phyloP scores from a whole-genome alignment of 2,797 vertebrate genomes.

The Eurystomus glaucurus region DNA sequence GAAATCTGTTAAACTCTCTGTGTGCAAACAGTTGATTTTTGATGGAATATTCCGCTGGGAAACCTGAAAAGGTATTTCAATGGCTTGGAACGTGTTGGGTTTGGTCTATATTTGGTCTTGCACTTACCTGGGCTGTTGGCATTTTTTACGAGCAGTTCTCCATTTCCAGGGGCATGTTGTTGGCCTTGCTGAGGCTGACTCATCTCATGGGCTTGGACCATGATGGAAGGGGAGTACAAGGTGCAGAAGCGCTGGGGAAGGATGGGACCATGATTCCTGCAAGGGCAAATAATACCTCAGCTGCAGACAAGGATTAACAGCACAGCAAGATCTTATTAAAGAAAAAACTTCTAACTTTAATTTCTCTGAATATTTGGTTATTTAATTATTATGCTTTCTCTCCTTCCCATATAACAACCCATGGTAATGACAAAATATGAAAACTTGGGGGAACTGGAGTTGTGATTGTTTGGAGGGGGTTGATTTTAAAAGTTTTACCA shows the following conservation, averaged over 20 bases:
- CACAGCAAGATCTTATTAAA: constrained; percentile 19
- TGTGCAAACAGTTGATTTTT: not conserved
- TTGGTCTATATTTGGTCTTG: not conserved
- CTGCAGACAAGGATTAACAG: constrained; percentile 10
- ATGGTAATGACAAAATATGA: not conserved
- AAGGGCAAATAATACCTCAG: not conserved
- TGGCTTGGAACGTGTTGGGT: rapidly evolving
- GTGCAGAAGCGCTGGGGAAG: not conserved
- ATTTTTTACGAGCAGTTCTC: not conserved
- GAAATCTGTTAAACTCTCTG: not conserved
- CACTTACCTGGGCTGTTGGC: not conserved
- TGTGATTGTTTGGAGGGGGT: not conserved
- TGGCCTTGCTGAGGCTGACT: not conserved
- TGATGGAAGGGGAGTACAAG: rapidly evolving
- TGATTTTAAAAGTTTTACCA: not conserved
- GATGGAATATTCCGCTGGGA: not conserved
- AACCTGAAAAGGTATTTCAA: not conserved
- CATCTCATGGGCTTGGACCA: not conserved
- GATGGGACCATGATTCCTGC: not conserved
- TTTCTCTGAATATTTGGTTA: not conserved
- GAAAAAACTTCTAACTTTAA: not conserved
- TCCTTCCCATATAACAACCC: not conserved
- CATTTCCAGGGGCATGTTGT: not conserved
- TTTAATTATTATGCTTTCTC: not conserved
- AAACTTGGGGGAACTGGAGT: not conserved